phyloP scores from a whole-genome alignment of 2,113 vertebrate genomes.

The Callithrix jacchus region DNA sequence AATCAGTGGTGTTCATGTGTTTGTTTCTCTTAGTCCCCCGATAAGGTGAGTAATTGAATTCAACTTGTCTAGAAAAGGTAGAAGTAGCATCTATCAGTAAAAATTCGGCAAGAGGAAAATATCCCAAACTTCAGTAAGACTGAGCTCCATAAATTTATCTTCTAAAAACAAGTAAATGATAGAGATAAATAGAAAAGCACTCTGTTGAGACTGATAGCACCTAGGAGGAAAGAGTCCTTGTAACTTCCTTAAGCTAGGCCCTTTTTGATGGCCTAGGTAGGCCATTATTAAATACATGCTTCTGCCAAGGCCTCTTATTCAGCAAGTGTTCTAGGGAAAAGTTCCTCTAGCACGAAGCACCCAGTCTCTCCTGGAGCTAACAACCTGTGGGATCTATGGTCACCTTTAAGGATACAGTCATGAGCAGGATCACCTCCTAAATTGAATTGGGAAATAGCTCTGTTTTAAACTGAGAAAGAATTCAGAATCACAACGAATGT shows the following conservation, averaged over 20 bases:
- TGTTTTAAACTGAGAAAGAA: slow-evolving; percentile 8
- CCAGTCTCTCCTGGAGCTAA: not conserved
- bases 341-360: not conserved
- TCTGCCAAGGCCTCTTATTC: not conserved
- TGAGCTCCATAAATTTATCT: not conserved
- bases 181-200: not conserved
- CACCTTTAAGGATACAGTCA: not conserved
- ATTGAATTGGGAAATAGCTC: not conserved
- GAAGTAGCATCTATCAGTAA: slow-evolving; percentile 31
- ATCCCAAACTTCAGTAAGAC: slow-evolving; percentile 41
- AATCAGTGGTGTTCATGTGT: slow-evolving; percentile 30
- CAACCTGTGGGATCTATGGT: not conserved
- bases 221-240: not conserved
- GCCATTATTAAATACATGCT: not conserved
- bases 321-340: not conserved
- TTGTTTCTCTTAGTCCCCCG: slow-evolving; percentile 46
- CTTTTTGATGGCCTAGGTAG: not conserved
- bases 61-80: slow-evolving; percentile 38
- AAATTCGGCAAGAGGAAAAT: slow-evolving; percentile 19
- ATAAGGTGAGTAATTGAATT: slow-evolving; percentile 45
- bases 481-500: not conserved
- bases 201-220: slow-evolving; percentile 8
- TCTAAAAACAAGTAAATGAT: slow-evolving; percentile 27
- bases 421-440: not conserved
- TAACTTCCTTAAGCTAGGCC: not conserved